phyloP scores from a whole-genome alignment of 64 coral and sea anemone genomes.

The Actinia tenebrosa region DNA sequence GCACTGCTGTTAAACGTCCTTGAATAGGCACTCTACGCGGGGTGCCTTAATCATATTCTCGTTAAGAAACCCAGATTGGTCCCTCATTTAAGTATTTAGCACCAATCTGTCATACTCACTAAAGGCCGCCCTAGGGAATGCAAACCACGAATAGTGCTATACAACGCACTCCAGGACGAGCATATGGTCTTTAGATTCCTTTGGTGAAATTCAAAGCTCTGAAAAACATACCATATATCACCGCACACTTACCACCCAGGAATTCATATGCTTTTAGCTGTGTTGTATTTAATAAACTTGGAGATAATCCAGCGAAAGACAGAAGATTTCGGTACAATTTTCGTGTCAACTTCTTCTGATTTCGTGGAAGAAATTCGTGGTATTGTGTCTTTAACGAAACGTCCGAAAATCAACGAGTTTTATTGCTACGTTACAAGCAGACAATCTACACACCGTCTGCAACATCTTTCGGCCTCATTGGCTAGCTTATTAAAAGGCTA shows the following conservation, averaged over 20 bases:
- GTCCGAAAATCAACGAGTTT: neutral
- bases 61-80: conserved; percentile 25
- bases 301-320: neutral
- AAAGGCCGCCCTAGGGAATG: conserved; percentile 4
- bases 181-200: conserved; percentile 1
- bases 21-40: neutral
- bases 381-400: neutral
- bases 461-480: neutral
- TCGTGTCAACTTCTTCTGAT: neutral
- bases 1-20: neutral
- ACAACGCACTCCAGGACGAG: neutral
- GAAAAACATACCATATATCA: neutral
- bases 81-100: conserved; percentile 20
- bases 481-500: neutral
- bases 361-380: neutral
- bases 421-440: neutral
- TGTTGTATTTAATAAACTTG: neutral
- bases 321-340: neutral
- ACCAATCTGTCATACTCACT: conserved; percentile 12
- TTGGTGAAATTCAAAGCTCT: neutral
- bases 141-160: neutral
- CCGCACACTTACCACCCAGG: neutral
- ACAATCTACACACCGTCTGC: neutral
- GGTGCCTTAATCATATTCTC: conserved; percentile 17
- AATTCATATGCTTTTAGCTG: neutral